A percentile compares a stretch with the other conserved stretches of the same genome.
Evolutionary conservation across 2,797 vertebrate species (phyloP).

Genomic region (Chelmon rostratus): DNA sequence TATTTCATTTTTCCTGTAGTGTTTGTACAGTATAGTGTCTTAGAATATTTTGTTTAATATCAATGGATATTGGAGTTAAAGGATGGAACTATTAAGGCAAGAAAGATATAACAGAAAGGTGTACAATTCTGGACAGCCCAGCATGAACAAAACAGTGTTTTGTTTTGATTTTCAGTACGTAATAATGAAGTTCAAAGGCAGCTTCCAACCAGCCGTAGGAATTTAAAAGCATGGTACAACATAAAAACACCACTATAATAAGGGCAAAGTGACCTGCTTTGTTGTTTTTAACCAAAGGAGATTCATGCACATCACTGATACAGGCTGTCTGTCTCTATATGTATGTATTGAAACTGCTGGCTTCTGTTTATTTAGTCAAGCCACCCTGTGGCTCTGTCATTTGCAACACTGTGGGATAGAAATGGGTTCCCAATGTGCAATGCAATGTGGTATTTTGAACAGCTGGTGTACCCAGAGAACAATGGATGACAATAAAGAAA

Average conservation of each 20-base stretch:
- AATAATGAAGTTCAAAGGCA: neutral
- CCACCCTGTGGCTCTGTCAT: neutral
- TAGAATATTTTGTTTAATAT: slow-evolving; percentile 2
- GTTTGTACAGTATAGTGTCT: neutral
- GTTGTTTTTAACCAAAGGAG: slow-evolving; percentile 1
- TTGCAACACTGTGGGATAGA: slow-evolving; percentile 3
- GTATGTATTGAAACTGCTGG: neutral
- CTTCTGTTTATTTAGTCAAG: slow-evolving; percentile 7
- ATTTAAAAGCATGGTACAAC: neutral
- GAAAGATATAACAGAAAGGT: slow-evolving; percentile 3
- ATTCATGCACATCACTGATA: slow-evolving; percentile 9
- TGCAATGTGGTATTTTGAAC: neutral
- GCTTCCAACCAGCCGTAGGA: neutral
- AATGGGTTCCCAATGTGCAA: neutral
- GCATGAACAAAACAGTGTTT: neutral
- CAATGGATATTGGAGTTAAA: neutral
- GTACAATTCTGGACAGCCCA: neutral
- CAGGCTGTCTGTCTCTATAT: neutral
- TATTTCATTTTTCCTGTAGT: neutral
- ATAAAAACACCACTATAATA: neutral
- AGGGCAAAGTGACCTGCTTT: neutral
- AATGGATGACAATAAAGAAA: slow-evolving; percentile 3
- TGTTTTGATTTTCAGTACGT: too few relatives aligned
- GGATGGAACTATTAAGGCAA: neutral
- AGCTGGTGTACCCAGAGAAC: neutral